Conservation (phyloP, 2,797 vertebrate species). For the Malacoraja senta region DNA sequence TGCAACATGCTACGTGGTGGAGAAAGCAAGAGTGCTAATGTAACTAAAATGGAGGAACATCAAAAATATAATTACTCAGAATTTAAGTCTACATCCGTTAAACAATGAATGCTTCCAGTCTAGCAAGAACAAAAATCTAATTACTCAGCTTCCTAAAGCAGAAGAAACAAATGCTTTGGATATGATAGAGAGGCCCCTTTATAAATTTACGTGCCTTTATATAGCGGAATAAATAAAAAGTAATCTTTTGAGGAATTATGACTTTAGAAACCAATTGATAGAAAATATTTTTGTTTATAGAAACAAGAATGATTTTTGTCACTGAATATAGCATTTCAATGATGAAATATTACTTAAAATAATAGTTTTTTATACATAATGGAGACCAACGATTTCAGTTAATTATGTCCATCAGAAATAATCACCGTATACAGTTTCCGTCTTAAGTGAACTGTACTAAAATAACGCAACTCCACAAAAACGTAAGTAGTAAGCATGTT, state of each 20-base stretch:
- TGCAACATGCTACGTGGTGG: neutral
- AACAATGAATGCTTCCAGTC: slow-evolving; percentile 4
- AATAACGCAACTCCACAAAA: slow-evolving; percentile 19
- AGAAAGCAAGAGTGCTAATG: too few species aligned
- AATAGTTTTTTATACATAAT: neutral
- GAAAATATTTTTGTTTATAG: slow-evolving; percentile 34
- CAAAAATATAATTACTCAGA: neutral
- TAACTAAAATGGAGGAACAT: neutral
- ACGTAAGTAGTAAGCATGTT: slow-evolving; percentile 32
- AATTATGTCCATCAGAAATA: slow-evolving; percentile 17
- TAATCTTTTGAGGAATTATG: neutral
- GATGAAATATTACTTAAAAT: slow-evolving; percentile 30
- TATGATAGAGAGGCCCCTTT: neutral
- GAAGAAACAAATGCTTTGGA: neutral
- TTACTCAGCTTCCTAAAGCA: neutral
- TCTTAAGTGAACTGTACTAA: slow-evolving; percentile 33
- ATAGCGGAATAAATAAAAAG: neutral
- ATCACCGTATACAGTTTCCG: neutral
- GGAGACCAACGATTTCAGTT: neutral
- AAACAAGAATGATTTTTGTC: slow-evolving; percentile 29
- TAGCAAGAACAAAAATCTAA: neutral
- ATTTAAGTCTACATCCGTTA: neutral
- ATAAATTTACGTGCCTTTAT: too few species aligned
- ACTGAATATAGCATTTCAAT: slow-evolving; percentile 21
- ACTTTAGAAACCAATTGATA: slow-evolving; percentile 26